A percentile compares a stretch with the other conserved stretches of the same genome.
These are phyloP conservation scores for Galagoides demidoff DNA, from an alignment of 2,797 vertebrate genomes.

Conservation along the genomic window DNA sequence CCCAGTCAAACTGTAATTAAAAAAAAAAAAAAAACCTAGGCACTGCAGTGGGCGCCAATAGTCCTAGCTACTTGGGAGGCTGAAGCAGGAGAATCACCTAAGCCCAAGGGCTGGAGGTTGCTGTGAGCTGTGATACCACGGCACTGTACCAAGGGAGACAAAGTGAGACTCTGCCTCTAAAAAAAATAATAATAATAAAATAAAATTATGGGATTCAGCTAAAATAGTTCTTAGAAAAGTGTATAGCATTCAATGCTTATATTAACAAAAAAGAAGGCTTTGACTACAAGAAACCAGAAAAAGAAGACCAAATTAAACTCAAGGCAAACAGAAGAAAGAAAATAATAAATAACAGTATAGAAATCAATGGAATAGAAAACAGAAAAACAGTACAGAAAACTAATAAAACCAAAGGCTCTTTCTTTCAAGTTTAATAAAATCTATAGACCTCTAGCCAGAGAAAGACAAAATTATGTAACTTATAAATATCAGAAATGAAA, in stretches of 20 bases:
- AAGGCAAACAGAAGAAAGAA: background rate
- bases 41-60: too few species aligned
- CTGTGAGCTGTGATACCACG: too few species aligned
- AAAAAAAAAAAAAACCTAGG: too few species aligned
- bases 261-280: slow-evolving; percentile 12
- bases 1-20: too few species aligned
- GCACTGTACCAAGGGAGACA: too few species aligned
- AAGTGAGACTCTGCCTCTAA: too few species aligned
- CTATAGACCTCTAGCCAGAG: slow-evolving; percentile 10
- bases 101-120: too few species aligned
- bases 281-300: background rate
- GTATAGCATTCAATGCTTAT: background rate
- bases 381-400: slow-evolving; percentile 30
- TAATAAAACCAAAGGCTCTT: slow-evolving; percentile 43
- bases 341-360: slow-evolving; percentile 6
- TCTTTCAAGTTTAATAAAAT: slow-evolving; percentile 56
- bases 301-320: slow-evolving; percentile 29
- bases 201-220: background rate
- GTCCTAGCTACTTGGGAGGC: too few species aligned
- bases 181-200: too few species aligned
- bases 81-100: too few species aligned
- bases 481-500: slow-evolving; percentile 8
- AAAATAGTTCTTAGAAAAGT: background rate
- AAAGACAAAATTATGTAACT: background rate
- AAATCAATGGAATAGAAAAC: slow-evolving; percentile 29